phyloP scores from a whole-genome alignment of 1,140 invertebrate genomes.

The Brachionus asplanchnoidis region DNA sequence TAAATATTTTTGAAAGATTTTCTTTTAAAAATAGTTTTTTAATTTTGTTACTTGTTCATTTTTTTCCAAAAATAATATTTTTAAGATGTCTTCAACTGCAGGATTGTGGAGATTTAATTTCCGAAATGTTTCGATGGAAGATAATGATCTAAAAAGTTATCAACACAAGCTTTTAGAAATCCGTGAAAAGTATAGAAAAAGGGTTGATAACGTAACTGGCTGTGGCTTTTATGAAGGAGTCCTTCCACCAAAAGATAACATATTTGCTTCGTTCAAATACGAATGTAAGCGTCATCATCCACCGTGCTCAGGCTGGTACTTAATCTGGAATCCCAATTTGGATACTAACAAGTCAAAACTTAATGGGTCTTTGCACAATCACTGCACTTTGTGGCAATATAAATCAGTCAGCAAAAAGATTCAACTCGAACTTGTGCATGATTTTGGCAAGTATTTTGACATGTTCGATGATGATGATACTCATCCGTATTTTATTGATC shows the following conservation, averaged over 20 bases:
- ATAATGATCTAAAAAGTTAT: not conserved
- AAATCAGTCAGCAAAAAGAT: conserved; percentile 27
- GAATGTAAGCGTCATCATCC: conserved; percentile 34
- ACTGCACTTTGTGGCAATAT: conserved; percentile 10
- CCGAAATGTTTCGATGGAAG: not conserved
- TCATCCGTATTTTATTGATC: conserved; percentile 39
- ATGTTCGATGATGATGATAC: conserved; percentile 41
- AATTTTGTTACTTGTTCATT: not conserved
- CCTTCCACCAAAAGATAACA: not conserved
- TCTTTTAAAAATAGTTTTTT: not conserved
- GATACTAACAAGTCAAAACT: not conserved
- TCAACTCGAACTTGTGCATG: not conserved
- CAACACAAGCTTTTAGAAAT: conserved; percentile 10
- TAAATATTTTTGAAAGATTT: too few species aligned
- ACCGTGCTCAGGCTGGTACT: conserved; percentile 8
- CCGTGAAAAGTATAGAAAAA: not conserved
- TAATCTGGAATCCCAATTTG: conserved; percentile 32
- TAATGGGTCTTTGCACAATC: not conserved
- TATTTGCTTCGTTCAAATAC: conserved; percentile 1
- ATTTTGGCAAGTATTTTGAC: conserved; percentile 31
- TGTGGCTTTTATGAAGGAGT: conserved; percentile 3
- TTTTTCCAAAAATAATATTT: not conserved
- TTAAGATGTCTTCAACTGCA: conserved; percentile 13
- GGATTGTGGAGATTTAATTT: conserved; percentile 12
- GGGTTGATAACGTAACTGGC: conserved; percentile 8